These are phyloP conservation scores for Lissocephala sabroskyi DNA, from an alignment of 2,888 invertebrate species.

Conservation along the genomic window DNA sequence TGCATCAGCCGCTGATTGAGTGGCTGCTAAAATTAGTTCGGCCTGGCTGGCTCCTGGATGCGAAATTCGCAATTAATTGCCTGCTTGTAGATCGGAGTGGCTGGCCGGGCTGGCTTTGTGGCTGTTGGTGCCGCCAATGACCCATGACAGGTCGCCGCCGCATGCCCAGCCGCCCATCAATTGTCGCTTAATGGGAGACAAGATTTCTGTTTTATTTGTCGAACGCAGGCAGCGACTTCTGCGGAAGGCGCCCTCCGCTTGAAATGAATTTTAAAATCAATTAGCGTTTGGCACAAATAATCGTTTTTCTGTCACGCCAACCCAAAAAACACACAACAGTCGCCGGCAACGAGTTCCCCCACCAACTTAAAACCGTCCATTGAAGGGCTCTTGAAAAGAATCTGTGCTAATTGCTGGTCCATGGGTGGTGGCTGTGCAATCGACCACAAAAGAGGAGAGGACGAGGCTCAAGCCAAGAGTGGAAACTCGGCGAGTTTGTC, in stretches of 20 bases:
- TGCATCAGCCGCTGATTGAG: constrained; percentile 50
- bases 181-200: constrained; percentile 70
- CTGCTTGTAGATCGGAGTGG: constrained; percentile 21
- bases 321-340: constrained; percentile 22
- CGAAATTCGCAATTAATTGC: constrained; percentile 53
- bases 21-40: constrained; percentile 28
- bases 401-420: constrained; percentile 24
- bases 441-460: no score
- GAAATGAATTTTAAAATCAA: constrained; percentile 70
- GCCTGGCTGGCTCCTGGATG: no score
- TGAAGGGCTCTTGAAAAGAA: constrained; percentile 7
- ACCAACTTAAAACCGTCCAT: no score
- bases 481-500: no score
- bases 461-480: no score
- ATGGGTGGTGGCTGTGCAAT: no score
- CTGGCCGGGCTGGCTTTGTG: constrained; percentile 4
- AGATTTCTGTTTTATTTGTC: constrained; percentile 33
- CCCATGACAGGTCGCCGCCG: constrained; percentile 67
- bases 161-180: constrained; percentile 65
- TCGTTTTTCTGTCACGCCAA: constrained; percentile 65
- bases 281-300: constrained; percentile 68
- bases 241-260: constrained; percentile 23
- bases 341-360: not conserved
- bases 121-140: constrained; percentile 50
- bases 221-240: constrained; percentile 13